These are phyloP conservation scores for Achroia grisella DNA, from an alignment of 1,140 invertebrate genomes.

Conservation along the genomic window DNA sequence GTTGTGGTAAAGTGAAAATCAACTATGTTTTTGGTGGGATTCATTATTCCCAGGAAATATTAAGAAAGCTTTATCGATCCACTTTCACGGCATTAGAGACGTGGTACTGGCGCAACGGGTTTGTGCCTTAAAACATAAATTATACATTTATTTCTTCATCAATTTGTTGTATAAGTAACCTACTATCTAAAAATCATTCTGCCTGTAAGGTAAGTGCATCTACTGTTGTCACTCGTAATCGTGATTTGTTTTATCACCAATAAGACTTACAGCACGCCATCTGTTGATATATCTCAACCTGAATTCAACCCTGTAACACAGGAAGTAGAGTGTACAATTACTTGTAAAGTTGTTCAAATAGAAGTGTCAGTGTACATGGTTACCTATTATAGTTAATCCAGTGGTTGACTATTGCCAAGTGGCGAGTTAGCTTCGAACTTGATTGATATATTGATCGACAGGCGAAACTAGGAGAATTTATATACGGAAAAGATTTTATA, in stretches of 20 bases:
- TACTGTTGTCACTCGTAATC: conserved; percentile 42
- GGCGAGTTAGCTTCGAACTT: conserved; percentile 29
- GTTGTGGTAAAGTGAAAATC: no score
- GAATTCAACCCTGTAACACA: conserved; percentile 9
- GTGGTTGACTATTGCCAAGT: conserved; percentile 36
- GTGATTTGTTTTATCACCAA: conserved; percentile 36
- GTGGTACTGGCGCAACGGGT: no score
- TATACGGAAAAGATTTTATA: conserved; percentile 26
- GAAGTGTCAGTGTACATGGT: conserved; percentile 24
- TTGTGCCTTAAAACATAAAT: not conserved
- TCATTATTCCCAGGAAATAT: no score
- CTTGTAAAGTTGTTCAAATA: conserved; percentile 5
- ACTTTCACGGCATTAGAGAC: no score
- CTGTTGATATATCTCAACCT: conserved; percentile 14
- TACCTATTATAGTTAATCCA: conserved; percentile 44
- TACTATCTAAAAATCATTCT: not conserved
- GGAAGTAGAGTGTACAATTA: no score
- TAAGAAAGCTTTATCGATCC: no score
- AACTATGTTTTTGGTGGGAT: no score
- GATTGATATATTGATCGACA: conserved; percentile 56
- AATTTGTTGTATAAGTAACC: not conserved
- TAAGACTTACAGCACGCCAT: conserved; percentile 31
- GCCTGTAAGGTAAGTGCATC: conserved; percentile 26
- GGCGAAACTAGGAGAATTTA: conserved; percentile 36
- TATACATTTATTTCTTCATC: not conserved